Base-by-base conservation (phyloP, 2,113 vertebrate species). In the Mormyrus lacerda region DNA sequence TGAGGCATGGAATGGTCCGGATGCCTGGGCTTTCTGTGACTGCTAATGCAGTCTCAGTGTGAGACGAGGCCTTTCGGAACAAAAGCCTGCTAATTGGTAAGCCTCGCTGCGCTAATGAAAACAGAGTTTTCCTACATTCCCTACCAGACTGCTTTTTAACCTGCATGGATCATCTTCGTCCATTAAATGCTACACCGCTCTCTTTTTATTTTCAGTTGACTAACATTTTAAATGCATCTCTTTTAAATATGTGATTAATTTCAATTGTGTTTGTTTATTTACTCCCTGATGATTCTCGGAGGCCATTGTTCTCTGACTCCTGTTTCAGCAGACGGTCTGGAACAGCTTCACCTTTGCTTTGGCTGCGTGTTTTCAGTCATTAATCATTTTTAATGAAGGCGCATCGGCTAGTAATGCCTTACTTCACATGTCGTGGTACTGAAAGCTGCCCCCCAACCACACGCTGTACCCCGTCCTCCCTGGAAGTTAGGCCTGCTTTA, bases 371-470 rank as follows among this genome's bases (percentile, higher is more conserved):
- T 89, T 61, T 89, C 42, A 89, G 86, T 87, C 45, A 88, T 88
- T 73, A 88, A 73, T 88, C 45, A 48, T 47, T 85, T 44, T 47
- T 45, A 45, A n/a, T 95, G 95, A 94, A 94, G 95, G 93, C 94
- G 91, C 94, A 69, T 88, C 86, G 91, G 92, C 92, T 94, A 94
- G 95, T 95, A n/a, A 84, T 45, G 42, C 94, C 94, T 95, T 93
- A 93, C 92, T 94, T 89, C 51, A 13, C 44, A 17, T 35, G 15
- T 86, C 27, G 3, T 2, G 48, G 42, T 27, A 31, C 83, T 11
- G 17, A n/a, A 27, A 24, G 83, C n/a, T 11, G n/a, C 24, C 19
- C 24, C 39, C 24, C 2, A 47, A 47, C 0, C 42, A 0, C 44
- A 42, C 24, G 44, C 45, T 84, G 17, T 44, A 5, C 47, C 19